Percentiles rank a stretch among this genome's conserved stretches.
Evolutionary conservation across 2,888 invertebrate species (phyloP).

Genomic region (Sminthurides aquaticus): DNA sequence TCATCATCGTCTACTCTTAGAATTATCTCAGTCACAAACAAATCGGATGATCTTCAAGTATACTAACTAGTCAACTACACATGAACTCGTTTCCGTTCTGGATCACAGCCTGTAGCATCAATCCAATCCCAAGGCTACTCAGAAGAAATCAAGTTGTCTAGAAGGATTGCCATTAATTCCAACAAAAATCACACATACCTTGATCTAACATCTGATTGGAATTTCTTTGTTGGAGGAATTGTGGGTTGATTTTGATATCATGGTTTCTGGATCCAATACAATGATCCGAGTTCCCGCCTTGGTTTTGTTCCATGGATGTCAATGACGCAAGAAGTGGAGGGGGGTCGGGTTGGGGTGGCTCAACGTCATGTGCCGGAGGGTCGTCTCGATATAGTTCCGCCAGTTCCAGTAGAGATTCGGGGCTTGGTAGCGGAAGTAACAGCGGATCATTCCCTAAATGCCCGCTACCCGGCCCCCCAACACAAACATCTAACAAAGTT

Average conservation of each 20-base stretch:
- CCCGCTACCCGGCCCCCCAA: constrained; percentile 59
- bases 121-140: too few relatives aligned
- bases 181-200: constrained; percentile 15
- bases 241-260: constrained; percentile 45
- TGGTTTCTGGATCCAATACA: constrained; percentile 38
- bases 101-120: too few relatives aligned
- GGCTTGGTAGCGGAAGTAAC: constrained; percentile 42
- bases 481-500: constrained; percentile 42
- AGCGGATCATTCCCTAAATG: constrained; percentile 49
- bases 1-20: too few relatives aligned
- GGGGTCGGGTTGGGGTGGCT: constrained; percentile 43
- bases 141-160: not conserved
- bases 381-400: constrained; percentile 42
- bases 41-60: too few relatives aligned
- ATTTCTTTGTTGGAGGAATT: constrained; percentile 48
- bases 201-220: constrained; percentile 26
- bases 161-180: not conserved
- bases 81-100: too few relatives aligned
- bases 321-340: constrained; percentile 50
- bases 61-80: too few relatives aligned
- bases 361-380: constrained; percentile 41
- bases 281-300: constrained; percentile 71
- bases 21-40: too few relatives aligned
- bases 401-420: constrained; percentile 42
- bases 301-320: constrained; percentile 54